phyloP scores from a whole-genome alignment of 1,140 invertebrate species.

The Drosophila malerkotliana region DNA sequence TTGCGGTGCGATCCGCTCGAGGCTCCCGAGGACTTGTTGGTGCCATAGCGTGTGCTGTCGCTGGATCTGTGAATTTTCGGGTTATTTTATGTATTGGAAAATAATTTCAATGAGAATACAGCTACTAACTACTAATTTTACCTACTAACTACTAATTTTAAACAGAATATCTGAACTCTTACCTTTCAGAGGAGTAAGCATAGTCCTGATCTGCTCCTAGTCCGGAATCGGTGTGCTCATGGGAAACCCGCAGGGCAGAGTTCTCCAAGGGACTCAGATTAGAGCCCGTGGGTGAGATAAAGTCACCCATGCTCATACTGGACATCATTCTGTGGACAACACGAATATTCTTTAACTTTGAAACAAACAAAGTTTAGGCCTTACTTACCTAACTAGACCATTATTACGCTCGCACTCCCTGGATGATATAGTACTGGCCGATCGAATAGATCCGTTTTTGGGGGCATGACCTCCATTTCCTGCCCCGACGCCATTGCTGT shows the following conservation, averaged over 20 bases:
- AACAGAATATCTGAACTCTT: neutral
- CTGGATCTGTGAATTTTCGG: constrained; percentile 63
- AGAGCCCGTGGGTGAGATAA: constrained; percentile 81
- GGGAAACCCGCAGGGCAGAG: constrained; percentile 86
- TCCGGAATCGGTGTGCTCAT: constrained; percentile 89
- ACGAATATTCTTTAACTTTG: neutral
- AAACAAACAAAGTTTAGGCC: fast-evolving
- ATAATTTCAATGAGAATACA: too few species aligned
- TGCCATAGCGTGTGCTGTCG: constrained; percentile 83
- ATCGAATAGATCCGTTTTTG: constrained; percentile 82
- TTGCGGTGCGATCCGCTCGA: constrained; percentile 83
- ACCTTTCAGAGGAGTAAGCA: constrained; percentile 87
- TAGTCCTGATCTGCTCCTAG: constrained; percentile 89
- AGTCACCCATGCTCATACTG: constrained; percentile 84
- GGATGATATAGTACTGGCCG: constrained; percentile 81
- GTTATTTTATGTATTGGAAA: too few species aligned
- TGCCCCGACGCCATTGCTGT: constrained; percentile 53
- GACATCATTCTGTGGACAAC: constrained; percentile 77
- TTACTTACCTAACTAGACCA: constrained; percentile 72
- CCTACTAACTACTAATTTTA: too few species aligned
- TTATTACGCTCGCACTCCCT: constrained; percentile 80
- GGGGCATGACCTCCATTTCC: constrained; percentile 52
- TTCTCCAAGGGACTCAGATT: constrained; percentile 82
- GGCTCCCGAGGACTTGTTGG: constrained; percentile 83
- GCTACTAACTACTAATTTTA: too few species aligned